These are phyloP conservation scores for Polymixis flavicincta DNA, from an alignment of 2,888 invertebrate species.

Conservation along the genomic window DNA sequence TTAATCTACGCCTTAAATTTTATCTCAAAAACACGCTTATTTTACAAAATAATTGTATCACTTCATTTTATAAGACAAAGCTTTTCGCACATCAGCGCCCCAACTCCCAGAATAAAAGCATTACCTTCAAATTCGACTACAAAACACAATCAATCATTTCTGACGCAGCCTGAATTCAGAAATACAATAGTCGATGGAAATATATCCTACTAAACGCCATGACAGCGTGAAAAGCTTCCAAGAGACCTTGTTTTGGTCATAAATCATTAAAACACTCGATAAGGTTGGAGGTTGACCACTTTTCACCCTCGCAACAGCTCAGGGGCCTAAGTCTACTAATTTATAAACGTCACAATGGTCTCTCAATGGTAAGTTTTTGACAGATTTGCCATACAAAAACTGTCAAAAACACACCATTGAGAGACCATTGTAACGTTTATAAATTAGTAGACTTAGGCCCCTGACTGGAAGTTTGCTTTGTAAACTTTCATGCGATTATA, in stretches of 20 bases:
- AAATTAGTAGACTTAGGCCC: no score
- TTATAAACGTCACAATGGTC: no score
- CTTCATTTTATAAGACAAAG: background rate
- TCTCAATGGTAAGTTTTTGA: no score
- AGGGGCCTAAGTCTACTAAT: no score
- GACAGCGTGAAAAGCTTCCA: slow-evolving; percentile 27
- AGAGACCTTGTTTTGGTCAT: slow-evolving; percentile 31
- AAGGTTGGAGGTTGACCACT: background rate
- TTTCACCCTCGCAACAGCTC: background rate
- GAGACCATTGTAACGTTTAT: no score
- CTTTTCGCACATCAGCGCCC: background rate
- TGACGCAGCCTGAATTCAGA: slow-evolving; percentile 34
- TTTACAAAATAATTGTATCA: background rate
- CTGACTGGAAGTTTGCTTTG: no score
- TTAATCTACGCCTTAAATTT: background rate
- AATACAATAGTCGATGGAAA: slow-evolving; percentile 51
- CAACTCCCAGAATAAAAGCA: slow-evolving; percentile 28
- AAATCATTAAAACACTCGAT: slow-evolving; percentile 46
- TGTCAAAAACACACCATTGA: no score
- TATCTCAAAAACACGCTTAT: no score
- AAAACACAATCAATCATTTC: slow-evolving; percentile 44
- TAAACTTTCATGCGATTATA: background rate
- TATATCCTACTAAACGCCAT: slow-evolving; percentile 27
- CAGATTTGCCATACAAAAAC: no score
- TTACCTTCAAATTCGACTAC: slow-evolving; percentile 10